Percentiles rank a stretch among this genome's conserved stretches.
Evolutionary conservation across 1,140 invertebrate genomes (phyloP).

Genomic region (Chymomyza costata): DNA sequence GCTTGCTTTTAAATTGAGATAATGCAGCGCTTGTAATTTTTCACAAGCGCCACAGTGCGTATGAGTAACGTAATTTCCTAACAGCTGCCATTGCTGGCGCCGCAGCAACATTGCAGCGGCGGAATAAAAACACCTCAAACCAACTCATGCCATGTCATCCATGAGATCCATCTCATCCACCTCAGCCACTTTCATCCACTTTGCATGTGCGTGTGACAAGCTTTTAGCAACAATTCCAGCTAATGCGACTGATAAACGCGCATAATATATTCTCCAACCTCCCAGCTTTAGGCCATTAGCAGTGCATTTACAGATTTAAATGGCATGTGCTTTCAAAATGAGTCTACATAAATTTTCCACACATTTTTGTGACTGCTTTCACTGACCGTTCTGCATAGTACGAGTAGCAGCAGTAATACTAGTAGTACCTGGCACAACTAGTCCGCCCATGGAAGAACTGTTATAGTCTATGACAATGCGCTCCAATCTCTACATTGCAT

Average conservation of each 20-base stretch:
- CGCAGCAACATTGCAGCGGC: too few species aligned
- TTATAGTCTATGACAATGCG: too few species aligned
- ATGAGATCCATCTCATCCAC: background rate
- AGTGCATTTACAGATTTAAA: constrained; percentile 54
- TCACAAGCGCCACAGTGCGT: constrained; percentile 45
- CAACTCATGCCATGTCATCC: too few species aligned
- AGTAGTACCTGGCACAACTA: too few species aligned
- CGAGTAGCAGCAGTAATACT: too few species aligned
- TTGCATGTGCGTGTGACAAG: constrained; percentile 21
- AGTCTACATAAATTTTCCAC: too few species aligned
- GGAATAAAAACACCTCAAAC: too few species aligned
- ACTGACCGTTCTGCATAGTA: too few species aligned
- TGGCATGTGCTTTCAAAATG: background rate
- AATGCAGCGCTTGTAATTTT: constrained; percentile 39
- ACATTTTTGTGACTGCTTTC: too few species aligned
- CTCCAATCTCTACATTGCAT: too few species aligned
- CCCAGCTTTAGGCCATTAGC: constrained; percentile 66
- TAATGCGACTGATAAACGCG: constrained; percentile 66
- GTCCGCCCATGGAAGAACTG: too few species aligned
- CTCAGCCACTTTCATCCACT: constrained; percentile 12
- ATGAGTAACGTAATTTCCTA: constrained; percentile 64
- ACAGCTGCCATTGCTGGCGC: constrained; percentile 30
- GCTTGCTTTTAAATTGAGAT: constrained; percentile 64
- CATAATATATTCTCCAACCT: constrained; percentile 67
- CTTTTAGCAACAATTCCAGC: constrained; percentile 61